These are phyloP conservation scores for Sphinx pinastri DNA, from an alignment of 2,888 invertebrate genomes.

Conservation along the genomic window DNA sequence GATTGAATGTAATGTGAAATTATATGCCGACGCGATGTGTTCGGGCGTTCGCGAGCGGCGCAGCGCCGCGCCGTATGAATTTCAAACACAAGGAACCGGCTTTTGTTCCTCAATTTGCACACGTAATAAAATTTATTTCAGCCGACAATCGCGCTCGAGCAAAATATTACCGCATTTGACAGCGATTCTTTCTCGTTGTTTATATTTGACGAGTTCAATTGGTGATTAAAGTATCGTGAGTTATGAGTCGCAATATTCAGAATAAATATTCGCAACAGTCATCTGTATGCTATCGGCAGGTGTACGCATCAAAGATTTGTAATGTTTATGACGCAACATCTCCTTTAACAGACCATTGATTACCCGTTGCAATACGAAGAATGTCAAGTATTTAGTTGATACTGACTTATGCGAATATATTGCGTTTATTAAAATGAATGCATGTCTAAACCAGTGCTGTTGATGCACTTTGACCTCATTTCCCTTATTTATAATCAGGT, in stretches of 20 bases:
- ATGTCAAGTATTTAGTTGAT: no score
- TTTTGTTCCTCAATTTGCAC: constrained; percentile 24
- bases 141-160: constrained; percentile 4
- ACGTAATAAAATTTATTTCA: constrained; percentile 19
- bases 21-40: neutral
- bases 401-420: no score
- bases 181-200: neutral
- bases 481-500: no score
- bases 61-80: constrained; percentile 2
- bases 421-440: no score
- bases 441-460: no score
- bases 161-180: neutral
- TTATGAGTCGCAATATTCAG: neutral
- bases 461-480: no score
- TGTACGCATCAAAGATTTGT: no score
- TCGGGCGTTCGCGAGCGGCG: neutral
- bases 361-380: no score
- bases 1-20: constrained; percentile 18
- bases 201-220: neutral
- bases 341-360: no score
- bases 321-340: no score
- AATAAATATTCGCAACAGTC: neutral
- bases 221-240: neutral
- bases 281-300: no score
- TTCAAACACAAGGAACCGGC: constrained; percentile 10